Evolutionary conservation across 37 sponge, comb jelly and placozoan genomes (phyloP).

Genomic region (Haliclona indistincta): DNA sequence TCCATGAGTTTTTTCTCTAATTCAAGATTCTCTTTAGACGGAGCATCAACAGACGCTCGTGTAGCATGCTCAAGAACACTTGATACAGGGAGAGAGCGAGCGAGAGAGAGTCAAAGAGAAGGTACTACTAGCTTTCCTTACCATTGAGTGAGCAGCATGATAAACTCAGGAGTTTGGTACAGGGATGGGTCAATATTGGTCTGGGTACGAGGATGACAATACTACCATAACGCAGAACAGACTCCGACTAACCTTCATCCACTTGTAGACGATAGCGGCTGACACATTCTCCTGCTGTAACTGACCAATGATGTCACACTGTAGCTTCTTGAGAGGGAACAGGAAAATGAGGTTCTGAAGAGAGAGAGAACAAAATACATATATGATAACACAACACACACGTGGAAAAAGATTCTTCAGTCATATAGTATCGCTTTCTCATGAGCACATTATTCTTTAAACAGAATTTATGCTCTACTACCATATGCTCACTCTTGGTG

Average conservation of each 20-base stretch:
- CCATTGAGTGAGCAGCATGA: slow-evolving; percentile 61
- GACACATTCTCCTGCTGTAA: slow-evolving; percentile 25
- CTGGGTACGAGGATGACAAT: background rate
- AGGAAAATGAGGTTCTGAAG: slow-evolving; percentile 68
- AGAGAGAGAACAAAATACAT: background rate
- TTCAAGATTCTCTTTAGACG: slow-evolving; percentile 13
- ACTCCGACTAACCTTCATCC: slow-evolving; percentile 66
- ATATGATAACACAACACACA: background rate
- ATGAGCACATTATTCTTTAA: too few species aligned
- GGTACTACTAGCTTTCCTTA: slow-evolving; percentile 2
- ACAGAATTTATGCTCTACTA: too few species aligned
- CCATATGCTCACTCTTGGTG: background rate
- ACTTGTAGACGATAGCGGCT: slow-evolving; percentile 60
- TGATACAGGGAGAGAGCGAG: background rate
- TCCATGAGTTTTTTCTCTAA: slow-evolving; percentile 41
- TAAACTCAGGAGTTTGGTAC: slow-evolving; percentile 51
- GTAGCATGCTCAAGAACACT: slow-evolving; percentile 60
- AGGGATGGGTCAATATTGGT: slow-evolving; percentile 46
- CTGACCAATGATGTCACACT: slow-evolving; percentile 38
- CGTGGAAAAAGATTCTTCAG: too few species aligned
- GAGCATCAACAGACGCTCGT: background rate
- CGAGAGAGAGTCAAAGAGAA: background rate
- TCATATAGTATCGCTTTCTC: too few species aligned
- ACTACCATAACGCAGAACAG: background rate
- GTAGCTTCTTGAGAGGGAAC: slow-evolving; percentile 64